Evolutionary conservation across 2,113 vertebrate genomes (phyloP), one percentile per base, ranked within the genome.

Genomic region (Nematolebias whitei): DNA sequence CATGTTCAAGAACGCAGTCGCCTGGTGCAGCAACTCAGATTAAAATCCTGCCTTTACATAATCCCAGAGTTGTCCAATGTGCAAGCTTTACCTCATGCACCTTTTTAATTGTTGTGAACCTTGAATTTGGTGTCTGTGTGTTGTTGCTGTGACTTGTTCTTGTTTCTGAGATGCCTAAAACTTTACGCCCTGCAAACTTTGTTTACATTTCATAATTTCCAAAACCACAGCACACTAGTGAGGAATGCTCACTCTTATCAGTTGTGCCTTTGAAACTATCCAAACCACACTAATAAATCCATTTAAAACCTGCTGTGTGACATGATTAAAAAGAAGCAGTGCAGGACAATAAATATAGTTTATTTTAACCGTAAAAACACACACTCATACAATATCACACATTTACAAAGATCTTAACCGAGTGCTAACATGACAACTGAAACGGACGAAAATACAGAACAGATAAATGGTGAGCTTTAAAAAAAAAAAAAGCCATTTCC

Each of bases 1-100:
- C 20, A 93, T 97, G 85, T 97, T 97, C 81, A 80, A 85, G 19
- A 97, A 97, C 0, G 95, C 95, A n/a, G 85, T 90, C 4, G 81
- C 85, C 22, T 97, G 95, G 96, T 94, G 93, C 73, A 80, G 57
- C 84, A 80, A 45, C 52, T 19, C 16, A 15, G 13, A 68, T 38
- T 71, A 24, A 78, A 20, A 56, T n/a, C 0, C 19, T 43, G 9
- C 4, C 15, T 49, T 48, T 18, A 53, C 20, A 48, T 14, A n/a
- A 35, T 26, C 32, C 22, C 26, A 7, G 3, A 58, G 24, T 26
- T 64, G 32, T 35, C 32, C 5, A 35, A 35, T 35, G 47, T 68
- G 22, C 16, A 11, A 59, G 18, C 18, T 24, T 40, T 20, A 15
- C n/a, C 0, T 26, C 7, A 40, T 52, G 20, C 35, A 26, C 12